Conservation (phyloP, 2,888 invertebrate genomes). For the Epinotia ramella region DNA sequence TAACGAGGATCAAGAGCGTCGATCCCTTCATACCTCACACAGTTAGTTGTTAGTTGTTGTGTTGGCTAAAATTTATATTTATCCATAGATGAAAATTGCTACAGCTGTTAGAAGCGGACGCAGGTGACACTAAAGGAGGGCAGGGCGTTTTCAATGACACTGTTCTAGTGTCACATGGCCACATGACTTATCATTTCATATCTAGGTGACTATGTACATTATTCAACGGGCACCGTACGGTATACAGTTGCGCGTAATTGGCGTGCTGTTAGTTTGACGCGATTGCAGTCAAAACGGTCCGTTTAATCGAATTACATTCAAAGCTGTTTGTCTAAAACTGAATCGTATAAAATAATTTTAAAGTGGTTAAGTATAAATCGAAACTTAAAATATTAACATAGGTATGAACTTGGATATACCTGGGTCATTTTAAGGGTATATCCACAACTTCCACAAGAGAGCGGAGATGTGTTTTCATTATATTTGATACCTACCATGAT, state of each 20-base stretch:
- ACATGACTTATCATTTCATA: slow-evolving; percentile 70
- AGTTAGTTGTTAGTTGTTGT: slow-evolving; percentile 38
- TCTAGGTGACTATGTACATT: slow-evolving; percentile 51
- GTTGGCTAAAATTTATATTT: slow-evolving; percentile 73
- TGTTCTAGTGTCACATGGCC: slow-evolving; percentile 60
- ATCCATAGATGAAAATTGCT: slow-evolving; percentile 72
- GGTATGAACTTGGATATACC: not conserved
- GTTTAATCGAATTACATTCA: not conserved
- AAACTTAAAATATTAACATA: not conserved
- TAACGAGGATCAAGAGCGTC: slow-evolving; percentile 58
- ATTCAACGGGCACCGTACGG: slow-evolving; percentile 23
- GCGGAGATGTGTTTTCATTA: too few species aligned
- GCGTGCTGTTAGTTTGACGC: slow-evolving; percentile 13
- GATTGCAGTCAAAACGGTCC: slow-evolving; percentile 9
- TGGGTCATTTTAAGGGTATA: too few species aligned
- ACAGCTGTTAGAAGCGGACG: slow-evolving; percentile 44
- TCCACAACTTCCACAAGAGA: too few species aligned
- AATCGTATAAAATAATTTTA: not conserved
- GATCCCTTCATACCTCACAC: slow-evolving; percentile 29
- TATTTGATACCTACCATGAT: too few species aligned
- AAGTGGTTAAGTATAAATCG: not conserved
- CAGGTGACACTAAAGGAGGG: slow-evolving; percentile 59
- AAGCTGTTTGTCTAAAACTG: not conserved
- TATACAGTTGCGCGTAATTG: slow-evolving; percentile 27
- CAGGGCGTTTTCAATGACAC: slow-evolving; percentile 80